phyloP scores from a whole-genome alignment of 1,140 invertebrate species.

The Limonius californicus region DNA sequence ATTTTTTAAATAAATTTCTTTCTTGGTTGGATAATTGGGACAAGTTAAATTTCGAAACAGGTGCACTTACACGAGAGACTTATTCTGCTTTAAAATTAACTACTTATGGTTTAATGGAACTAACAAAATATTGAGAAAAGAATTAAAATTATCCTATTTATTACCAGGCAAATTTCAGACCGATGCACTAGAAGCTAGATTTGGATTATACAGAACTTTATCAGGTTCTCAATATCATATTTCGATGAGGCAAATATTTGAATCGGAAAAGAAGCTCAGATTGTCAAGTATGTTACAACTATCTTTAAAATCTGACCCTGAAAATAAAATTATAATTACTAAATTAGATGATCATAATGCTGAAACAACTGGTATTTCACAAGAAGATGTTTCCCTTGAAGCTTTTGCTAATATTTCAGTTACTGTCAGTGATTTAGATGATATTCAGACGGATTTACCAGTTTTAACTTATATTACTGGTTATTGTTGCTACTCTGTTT shows the following conservation, averaged over 20 bases:
- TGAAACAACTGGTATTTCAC: not conserved
- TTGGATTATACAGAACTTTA: too few relatives aligned
- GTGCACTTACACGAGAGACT: not conserved
- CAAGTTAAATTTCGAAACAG: not conserved
- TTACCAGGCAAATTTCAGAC: slow-evolving; percentile 11
- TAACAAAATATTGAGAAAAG: not conserved
- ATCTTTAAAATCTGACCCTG: not conserved
- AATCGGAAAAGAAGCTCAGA: not conserved
- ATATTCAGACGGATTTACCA: not conserved
- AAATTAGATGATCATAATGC: too few relatives aligned
- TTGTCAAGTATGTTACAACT: not conserved
- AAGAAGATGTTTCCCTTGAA: not conserved
- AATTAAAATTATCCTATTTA: not conserved
- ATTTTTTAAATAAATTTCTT: not conserved
- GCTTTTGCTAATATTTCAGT: not conserved
- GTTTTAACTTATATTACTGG: too few relatives aligned
- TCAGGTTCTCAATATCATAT: too few relatives aligned
- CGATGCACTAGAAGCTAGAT: slow-evolving; percentile 8
- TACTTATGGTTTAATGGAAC: not conserved
- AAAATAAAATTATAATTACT: not conserved
- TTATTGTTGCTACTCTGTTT: not conserved
- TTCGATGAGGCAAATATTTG: too few relatives aligned
- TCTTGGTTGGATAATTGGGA: slow-evolving; percentile 6
- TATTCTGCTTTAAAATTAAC: not conserved
- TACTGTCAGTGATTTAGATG: not conserved